Evolutionary conservation across 1,140 invertebrate species (phyloP).

Genomic region (Idris sp.): DNA sequence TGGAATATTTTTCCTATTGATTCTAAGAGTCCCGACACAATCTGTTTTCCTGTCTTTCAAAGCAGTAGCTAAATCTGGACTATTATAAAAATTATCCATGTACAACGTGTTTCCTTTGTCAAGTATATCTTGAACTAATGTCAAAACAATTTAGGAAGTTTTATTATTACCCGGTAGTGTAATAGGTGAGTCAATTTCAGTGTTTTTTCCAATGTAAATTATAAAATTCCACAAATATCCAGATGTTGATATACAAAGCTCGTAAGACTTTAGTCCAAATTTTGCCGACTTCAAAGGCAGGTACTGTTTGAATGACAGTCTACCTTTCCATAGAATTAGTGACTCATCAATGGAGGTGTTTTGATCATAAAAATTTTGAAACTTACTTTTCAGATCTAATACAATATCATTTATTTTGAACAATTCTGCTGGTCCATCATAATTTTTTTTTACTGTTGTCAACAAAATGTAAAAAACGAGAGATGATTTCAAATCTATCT

Average conservation of each 20-base stretch:
- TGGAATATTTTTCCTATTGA: slow-evolving; percentile 37
- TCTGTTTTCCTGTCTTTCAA: slow-evolving; percentile 31
- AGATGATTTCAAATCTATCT: slow-evolving; percentile 45
- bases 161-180: slow-evolving; percentile 14
- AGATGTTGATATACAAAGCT: slow-evolving; percentile 60
- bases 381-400: slow-evolving; percentile 45
- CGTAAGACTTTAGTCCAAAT: slow-evolving; percentile 66
- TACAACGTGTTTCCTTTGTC: slow-evolving; percentile 38
- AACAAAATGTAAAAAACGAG: slow-evolving; percentile 51
- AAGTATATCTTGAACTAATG: slow-evolving; percentile 22
- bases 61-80: slow-evolving; percentile 29
- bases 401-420: slow-evolving; percentile 45
- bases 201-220: slow-evolving; percentile 59
- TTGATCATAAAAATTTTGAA: slow-evolving; percentile 44
- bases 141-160: slow-evolving; percentile 23
- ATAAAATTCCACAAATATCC: slow-evolving; percentile 61
- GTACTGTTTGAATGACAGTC: slow-evolving; percentile 64
- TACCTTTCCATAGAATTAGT: slow-evolving; percentile 63
- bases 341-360: slow-evolving; percentile 63
- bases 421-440: slow-evolving; percentile 11
- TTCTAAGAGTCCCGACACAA: slow-evolving; percentile 28
- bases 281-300: slow-evolving; percentile 61
- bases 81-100: slow-evolving; percentile 40
- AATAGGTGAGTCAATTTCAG: slow-evolving; percentile 17
- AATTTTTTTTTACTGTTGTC: slow-evolving; percentile 34